Conservation (phyloP, 2,888 invertebrate genomes). For the Hypselothyrea guttata region DNA sequence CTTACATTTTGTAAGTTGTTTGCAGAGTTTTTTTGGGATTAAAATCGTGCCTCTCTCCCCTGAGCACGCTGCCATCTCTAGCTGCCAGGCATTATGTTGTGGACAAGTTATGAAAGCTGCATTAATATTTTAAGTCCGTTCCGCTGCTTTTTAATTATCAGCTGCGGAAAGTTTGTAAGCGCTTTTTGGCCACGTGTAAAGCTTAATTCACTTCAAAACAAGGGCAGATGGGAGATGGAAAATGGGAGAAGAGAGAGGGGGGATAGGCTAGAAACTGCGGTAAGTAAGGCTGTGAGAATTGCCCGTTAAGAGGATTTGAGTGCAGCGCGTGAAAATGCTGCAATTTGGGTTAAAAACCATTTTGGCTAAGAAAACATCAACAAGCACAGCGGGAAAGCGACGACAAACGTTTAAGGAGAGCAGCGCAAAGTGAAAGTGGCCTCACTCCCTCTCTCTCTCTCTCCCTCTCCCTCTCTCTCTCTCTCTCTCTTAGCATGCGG, state of each 20-base stretch:
- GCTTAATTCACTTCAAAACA: slow-evolving; percentile 12
- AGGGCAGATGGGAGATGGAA: background rate
- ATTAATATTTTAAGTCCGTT: slow-evolving; percentile 41
- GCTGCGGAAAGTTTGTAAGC: slow-evolving; percentile 13
- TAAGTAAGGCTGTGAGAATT: slow-evolving; percentile 28
- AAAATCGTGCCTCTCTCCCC: too few species aligned
- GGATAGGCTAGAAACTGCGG: slow-evolving; percentile 11
- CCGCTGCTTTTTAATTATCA: slow-evolving; percentile 37
- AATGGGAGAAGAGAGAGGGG: background rate
- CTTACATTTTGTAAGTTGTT: too few species aligned
- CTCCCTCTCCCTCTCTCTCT: too few species aligned
- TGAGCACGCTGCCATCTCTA: slow-evolving; percentile 3
- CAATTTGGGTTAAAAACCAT: slow-evolving; percentile 66
- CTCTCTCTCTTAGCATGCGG: background rate
- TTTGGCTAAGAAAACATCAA: slow-evolving; percentile 47
- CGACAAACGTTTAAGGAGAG: slow-evolving; percentile 8
- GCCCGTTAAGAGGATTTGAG: slow-evolving; percentile 51
- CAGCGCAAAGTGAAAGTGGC: slow-evolving; percentile 54
- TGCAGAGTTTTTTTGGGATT: too few species aligned
- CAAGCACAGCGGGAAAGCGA: background rate
- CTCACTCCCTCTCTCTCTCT: too few species aligned
- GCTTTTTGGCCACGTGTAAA: slow-evolving; percentile 24
- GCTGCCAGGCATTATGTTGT: slow-evolving; percentile 5
- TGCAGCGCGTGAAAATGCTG: slow-evolving; percentile 48
- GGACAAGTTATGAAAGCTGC: slow-evolving; percentile 21